Evolutionary conservation across 1,140 invertebrate genomes (phyloP), one percentile per base, ranked within the genome.

Genomic region (Pygmarrhopalites habei): DNA sequence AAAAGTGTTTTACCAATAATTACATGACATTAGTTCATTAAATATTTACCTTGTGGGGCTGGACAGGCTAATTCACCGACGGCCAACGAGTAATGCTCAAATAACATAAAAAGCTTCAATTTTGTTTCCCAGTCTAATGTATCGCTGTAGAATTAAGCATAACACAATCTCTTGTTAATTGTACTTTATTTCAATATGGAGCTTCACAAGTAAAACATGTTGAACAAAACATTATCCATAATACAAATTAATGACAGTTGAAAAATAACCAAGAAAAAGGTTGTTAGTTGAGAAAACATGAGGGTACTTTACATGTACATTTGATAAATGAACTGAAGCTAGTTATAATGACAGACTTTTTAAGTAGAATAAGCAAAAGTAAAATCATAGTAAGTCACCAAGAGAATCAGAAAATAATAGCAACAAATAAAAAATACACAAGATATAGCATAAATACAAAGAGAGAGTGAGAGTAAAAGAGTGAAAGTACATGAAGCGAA

Each of bases 61-160:
- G 89, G 89, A 76, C 86, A 91, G 12, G 88, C 88, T 53, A 88
- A 80, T n/a, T 80, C 82, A 73, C 89, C 87, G 25, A 85, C 81
- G 1, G 88, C 84, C 63, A 87, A 79, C 67, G 84, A 84, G 76
- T 88, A 90, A 62, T 87, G 81, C 73, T 90, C 87, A 39, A 90
- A 72, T 17, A 86, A 79, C 55, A 83, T 82, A 70, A 90, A 88
- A 19, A 90, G 74, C 21, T 86, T 77, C 73, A 82, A 82, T 63
- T 83, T 81, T 72, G 84, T 82, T 7, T 79, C 80, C 61, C 82
- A 81, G 7, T 82, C 78, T 74, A 89, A 78, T 73, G 87, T 83
- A 74, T 89, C 86, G 15, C 68, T 70, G 61, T 66, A 70, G 14
- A 71, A 60, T 41, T 41, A 41, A 41, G 39, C 39, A n/a, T 41